Conservation (phyloP, 2,113 vertebrate genomes). For the Ammospiza caudacuta region DNA sequence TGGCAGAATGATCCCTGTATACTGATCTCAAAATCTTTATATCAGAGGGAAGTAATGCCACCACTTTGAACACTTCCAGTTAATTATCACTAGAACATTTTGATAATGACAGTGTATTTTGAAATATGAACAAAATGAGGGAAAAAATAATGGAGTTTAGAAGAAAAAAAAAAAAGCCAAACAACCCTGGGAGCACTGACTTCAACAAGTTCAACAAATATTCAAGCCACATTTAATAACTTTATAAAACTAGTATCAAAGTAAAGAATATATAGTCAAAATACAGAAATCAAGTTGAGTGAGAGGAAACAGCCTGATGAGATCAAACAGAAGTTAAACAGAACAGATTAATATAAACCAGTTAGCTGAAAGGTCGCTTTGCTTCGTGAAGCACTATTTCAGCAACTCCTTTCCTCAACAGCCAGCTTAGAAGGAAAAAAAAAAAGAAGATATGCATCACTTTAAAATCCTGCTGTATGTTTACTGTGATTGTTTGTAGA, state of each 20-base stretch:
- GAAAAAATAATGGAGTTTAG: background rate
- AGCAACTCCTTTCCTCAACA: conserved; percentile 20
- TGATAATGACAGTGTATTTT: background rate
- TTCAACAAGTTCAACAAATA: conserved; percentile 56
- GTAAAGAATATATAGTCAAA: conserved; percentile 70
- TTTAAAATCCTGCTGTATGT: conserved; percentile 7
- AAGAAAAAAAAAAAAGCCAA: background rate
- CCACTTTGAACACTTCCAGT: conserved; percentile 28
- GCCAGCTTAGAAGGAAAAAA: conserved; percentile 19
- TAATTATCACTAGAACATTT: conserved; percentile 25
- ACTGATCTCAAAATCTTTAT: background rate
- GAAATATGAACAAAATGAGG: conserved; percentile 4
- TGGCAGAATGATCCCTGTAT: conserved; percentile 9
- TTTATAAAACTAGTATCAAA: conserved; percentile 72
- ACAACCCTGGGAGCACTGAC: conserved; percentile 36
- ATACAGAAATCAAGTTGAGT: conserved; percentile 65
- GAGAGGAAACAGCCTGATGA: conserved; percentile 58
- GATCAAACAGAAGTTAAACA: conserved; percentile 51
- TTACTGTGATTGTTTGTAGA: conserved; percentile 36
- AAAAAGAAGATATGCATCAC: conserved; percentile 7
- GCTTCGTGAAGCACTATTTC: conserved; percentile 12
- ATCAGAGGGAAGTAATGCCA: conserved; percentile 18
- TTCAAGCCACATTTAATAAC: conserved; percentile 73
- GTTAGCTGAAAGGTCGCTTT: conserved; percentile 1
- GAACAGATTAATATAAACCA: conserved; percentile 44